phyloP scores from a whole-genome alignment of 2,113 vertebrate species.

The Poeciliopsis retropinna region DNA sequence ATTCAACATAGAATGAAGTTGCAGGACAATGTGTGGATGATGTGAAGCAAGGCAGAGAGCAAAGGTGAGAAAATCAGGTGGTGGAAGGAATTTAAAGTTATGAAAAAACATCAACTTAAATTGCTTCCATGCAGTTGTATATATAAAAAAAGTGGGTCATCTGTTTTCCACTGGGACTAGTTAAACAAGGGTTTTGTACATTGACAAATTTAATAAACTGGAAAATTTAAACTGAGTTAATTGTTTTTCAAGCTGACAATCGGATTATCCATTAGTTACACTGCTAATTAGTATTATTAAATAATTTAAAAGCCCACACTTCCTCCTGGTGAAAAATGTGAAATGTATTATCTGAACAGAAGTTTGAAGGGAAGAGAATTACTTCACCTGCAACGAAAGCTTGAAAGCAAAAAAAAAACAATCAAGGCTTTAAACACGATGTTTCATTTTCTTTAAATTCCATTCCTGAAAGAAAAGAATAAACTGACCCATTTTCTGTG shows the following conservation, averaged over 20 bases:
- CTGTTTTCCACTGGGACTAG: conserved; percentile 3
- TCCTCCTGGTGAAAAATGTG: conserved; percentile 2
- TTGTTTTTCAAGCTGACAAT: conserved; percentile 41
- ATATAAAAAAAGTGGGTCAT: conserved; percentile 26
- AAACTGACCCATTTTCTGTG: conserved; percentile 26
- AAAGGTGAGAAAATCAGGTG: background rate
- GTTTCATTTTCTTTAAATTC: conserved; percentile 33
- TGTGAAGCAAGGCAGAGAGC: conserved; percentile 1
- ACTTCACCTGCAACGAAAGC: conserved; percentile 4
- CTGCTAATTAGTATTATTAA: conserved; percentile 16
- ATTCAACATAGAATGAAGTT: background rate
- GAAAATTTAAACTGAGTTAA: conserved; percentile 3
- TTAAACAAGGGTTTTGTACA: conserved; percentile 19
- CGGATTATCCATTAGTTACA: conserved; percentile 29
- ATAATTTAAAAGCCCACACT: background rate
- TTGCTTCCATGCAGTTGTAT: conserved; percentile 11
- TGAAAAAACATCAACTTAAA: conserved; percentile 1
- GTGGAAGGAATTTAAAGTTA: conserved; percentile 15
- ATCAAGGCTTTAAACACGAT: conserved; percentile 13
- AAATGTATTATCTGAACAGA: conserved; percentile 25
- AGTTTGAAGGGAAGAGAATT: conserved; percentile 5
- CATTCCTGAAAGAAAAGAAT: conserved; percentile 15
- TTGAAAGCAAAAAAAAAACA: conserved; percentile 9
- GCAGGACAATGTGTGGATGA: background rate
- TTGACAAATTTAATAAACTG: conserved; percentile 19